Evolutionary conservation across 1,140 invertebrate genomes (phyloP).

Genomic region (Lucilia sericata): DNA sequence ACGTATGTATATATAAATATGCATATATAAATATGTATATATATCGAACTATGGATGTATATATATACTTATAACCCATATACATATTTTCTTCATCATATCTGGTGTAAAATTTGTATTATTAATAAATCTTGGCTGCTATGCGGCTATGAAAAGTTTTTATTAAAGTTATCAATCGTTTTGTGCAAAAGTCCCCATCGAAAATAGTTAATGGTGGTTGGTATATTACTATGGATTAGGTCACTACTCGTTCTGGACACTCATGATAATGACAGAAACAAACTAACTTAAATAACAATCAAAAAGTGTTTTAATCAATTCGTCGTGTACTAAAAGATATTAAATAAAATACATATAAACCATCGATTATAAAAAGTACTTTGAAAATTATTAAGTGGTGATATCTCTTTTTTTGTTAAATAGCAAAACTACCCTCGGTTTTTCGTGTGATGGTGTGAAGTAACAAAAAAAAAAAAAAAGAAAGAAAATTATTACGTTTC

Average conservation of each 20-base stretch:
- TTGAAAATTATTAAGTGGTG: background rate
- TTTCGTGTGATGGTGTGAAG: background rate
- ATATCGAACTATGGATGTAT: constrained; percentile 29
- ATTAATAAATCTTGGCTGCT: constrained; percentile 26
- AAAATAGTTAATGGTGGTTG: background rate
- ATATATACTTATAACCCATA: constrained; percentile 31
- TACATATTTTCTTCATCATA: constrained; percentile 41
- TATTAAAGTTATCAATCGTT: background rate
- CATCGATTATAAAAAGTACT: background rate
- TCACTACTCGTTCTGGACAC: background rate
- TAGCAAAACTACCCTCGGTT: background rate
- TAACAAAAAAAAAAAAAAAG: constrained; percentile 18
- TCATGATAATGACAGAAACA: background rate
- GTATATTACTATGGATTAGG: background rate
- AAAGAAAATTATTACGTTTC: constrained; percentile 41
- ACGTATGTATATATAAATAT: background rate
- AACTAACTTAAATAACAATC: constrained; percentile 11
- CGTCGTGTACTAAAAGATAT: background rate
- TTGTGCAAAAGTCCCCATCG: background rate
- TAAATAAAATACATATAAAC: background rate
- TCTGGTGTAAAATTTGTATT: constrained; percentile 29
- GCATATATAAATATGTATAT: background rate
- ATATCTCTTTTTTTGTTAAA: constrained; percentile 14
- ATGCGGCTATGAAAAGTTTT: background rate
- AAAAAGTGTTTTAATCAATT: constrained; percentile 10